phyloP scores from a whole-genome alignment of 2,113 vertebrate genomes.

The Lipotes vexillifer region DNA sequence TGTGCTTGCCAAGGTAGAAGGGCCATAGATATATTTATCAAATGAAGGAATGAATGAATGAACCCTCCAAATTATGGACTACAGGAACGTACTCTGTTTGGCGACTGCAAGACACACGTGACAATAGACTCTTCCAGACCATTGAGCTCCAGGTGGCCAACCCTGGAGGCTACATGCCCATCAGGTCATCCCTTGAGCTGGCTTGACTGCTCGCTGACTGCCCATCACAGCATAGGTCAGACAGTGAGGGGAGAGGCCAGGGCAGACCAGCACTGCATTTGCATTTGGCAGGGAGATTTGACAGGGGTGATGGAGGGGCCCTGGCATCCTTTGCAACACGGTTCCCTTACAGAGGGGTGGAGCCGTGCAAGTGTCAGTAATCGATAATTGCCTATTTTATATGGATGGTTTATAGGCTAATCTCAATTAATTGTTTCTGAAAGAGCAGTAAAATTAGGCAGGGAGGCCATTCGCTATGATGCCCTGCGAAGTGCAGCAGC shows the following conservation, averaged over 20 bases:
- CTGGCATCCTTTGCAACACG: not conserved
- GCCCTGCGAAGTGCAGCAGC: not conserved
- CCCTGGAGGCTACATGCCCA: not conserved
- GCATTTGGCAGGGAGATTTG: not conserved
- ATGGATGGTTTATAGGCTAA: slow-evolving; percentile 63
- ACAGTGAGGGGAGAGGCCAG: not conserved
- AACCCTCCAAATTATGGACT: not conserved
- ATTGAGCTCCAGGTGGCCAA: not conserved
- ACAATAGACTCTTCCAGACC: not conserved
- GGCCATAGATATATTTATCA: not conserved
- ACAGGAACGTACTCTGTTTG: not conserved
- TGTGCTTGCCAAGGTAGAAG: not conserved
- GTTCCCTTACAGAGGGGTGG: slow-evolving; percentile 16
- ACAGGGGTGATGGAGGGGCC: slow-evolving; percentile 1
- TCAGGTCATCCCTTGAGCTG: not conserved
- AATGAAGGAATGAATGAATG: not conserved
- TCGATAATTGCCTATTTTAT: slow-evolving; percentile 65
- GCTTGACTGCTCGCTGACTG: not conserved
- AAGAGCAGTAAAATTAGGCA: slow-evolving; percentile 54
- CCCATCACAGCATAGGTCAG: not conserved
- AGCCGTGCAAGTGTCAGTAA: slow-evolving; percentile 34
- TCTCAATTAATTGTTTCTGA: slow-evolving; percentile 63
- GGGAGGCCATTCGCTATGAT: slow-evolving; percentile 23
- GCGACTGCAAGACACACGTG: not conserved
- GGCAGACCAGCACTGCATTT: not conserved